Conservation (phyloP, 64 coral and sea anemone species). For the Catalaphyllia jardinei region DNA sequence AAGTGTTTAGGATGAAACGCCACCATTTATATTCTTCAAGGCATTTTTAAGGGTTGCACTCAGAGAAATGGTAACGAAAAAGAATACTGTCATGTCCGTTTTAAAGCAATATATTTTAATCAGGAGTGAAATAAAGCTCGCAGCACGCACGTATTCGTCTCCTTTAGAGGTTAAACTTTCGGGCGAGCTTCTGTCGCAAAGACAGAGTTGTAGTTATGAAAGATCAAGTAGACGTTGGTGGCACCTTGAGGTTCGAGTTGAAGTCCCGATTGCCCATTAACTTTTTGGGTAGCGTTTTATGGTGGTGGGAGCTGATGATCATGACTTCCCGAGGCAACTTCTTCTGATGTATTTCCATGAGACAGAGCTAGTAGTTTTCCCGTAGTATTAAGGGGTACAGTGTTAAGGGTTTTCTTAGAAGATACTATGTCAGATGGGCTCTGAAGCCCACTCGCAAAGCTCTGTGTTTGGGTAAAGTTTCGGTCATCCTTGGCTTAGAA, state of each 20-base stretch:
- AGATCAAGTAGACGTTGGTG: too few species aligned
- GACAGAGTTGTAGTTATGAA: too few species aligned
- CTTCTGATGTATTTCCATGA: neutral
- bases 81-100: too few species aligned
- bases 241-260: neutral
- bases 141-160: too few species aligned
- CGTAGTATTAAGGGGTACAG: neutral
- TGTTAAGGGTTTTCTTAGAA: slow-evolving; percentile 15
- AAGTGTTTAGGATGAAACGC: too few species aligned
- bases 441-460: slow-evolving; percentile 43
- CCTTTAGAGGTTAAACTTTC: too few species aligned
- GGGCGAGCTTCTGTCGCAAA: too few species aligned
- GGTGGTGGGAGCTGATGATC: neutral
- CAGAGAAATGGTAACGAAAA: too few species aligned
- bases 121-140: too few species aligned
- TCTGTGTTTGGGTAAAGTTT: slow-evolving; percentile 38
- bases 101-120: too few species aligned
- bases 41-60: too few species aligned
- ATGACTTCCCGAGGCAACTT: neutral
- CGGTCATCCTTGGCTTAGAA: slow-evolving; percentile 18
- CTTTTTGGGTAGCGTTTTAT: neutral
- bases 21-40: too few species aligned
- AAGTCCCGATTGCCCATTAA: neutral
- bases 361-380: neutral
- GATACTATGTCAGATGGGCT: slow-evolving; percentile 42